Base-by-base conservation (phyloP, 2,113 vertebrate genomes). In the Hystrix cristata region DNA sequence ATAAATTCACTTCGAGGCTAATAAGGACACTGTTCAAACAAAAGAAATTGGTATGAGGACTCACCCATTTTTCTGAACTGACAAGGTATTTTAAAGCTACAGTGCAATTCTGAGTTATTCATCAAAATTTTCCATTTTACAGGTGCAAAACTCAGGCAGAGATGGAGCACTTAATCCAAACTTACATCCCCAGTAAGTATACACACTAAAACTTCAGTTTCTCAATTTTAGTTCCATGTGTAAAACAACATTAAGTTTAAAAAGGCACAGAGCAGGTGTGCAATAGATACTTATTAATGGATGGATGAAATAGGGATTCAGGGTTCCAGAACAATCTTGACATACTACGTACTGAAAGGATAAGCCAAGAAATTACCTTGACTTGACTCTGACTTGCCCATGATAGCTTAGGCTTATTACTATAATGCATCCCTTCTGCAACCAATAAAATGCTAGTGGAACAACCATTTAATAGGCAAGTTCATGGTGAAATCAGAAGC, bases 401-500 rank as follows among this genome's bases (percentile, higher is more conserved):
- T 6, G 0, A 16, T n/a, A 76, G n/a, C 13, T 10, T 15, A 8
- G 14, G 31, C 57, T 85, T 76, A 65, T 23, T 72, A 43, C 13
- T 62, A n/a, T 11, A 84, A 89, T 83, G 60, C 38, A 31, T 57
- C 46, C 27, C 18, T 85, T 85, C 80, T 1, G 0, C n/a, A 92
- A 59, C 87, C 43, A 81, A 25, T 90, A 96, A 96, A 97, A 79
- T 48, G 43, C 65, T 1, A 2, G 5, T 87, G 53, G 74, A 29
- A 92, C 84, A 95, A 90, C 92, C 91, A 88, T 0, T 55, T 90
- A 95, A 95, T 93, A 81, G 18, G 64, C 23, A 81, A 88, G 83
- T 91, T 27, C 82, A n/a, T 9, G 60, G 65, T 90, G 92, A 72
- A 34, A 92, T 9, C 79, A 74, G 95, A 97, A 87, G 29, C 51